Evolutionary conservation across 1,140 invertebrate genomes (phyloP), one percentile per base, ranked within the genome.

Genomic region (Cardiocondyla obscurior): DNA sequence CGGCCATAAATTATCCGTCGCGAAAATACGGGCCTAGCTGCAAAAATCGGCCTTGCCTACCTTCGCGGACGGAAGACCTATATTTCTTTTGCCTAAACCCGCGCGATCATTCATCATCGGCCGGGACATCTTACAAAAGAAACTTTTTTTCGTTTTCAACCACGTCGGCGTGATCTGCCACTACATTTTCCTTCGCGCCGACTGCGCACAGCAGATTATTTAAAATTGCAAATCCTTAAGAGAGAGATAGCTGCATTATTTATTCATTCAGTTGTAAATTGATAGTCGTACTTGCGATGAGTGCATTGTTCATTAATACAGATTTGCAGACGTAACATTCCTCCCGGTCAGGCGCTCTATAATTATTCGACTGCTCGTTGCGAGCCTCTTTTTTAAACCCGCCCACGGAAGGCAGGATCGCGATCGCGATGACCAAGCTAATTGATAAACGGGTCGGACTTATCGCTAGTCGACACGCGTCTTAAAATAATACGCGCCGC

Each of bases 11-110:
- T 89, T 82, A 89, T 67, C 25, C 69, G 51, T 46, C 22, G 82
- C 42, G 85, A 87, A 82, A 89, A 87, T 89, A 88, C 83, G 70
- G 85, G 77, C 79, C 73, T 82, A 77, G 33, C 28, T n/a, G 62
- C 60, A 86, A 86, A 89, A 89, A 76, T 60, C 30, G 25, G 30
- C n/a, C 57, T 22, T 4, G 46, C 39, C 30, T 84, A 39, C 49
- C 33, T 22, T 22, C 58, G 33, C 28, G 28, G 8, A 14, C 33
- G 8, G 25, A 3, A n/a, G 46, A 25, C 53, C 28, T 36, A 70
- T 67, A 74, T 83, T 88, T 73, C 57, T 88, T 86, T 88, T 89
- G 53, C 70, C 87, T 84, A 88, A 88, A 86, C 81, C 60, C 49
- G 62, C 49, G 28, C 16, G 65, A 25, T 81, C 86, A 64, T 88